phyloP scores from a whole-genome alignment of 2,797 vertebrate genomes.

The Tapera naevia region DNA sequence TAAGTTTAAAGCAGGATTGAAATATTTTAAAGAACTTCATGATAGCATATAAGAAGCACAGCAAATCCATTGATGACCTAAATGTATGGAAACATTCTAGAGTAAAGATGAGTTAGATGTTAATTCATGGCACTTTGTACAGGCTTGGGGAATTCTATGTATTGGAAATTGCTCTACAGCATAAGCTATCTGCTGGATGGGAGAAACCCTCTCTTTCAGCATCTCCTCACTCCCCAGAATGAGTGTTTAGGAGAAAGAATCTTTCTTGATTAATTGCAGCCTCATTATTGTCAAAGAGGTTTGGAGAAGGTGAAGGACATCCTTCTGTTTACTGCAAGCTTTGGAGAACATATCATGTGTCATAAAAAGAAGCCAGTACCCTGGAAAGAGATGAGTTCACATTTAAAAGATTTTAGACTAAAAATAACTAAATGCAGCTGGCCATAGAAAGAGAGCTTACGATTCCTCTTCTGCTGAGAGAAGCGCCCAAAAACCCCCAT shows the following conservation, averaged over 20 bases:
- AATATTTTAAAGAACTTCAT: constrained; percentile 5
- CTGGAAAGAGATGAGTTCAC: not conserved
- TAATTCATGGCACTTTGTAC: not conserved
- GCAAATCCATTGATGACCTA: not conserved
- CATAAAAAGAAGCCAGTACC: not conserved
- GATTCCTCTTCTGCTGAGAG: not conserved
- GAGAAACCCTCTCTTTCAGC: not conserved
- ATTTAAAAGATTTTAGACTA: not conserved
- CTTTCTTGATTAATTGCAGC: not conserved
- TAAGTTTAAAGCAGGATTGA: constrained; percentile 22
- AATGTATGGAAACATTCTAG: not conserved
- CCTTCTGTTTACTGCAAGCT: not conserved
- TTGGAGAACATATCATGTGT: not conserved
- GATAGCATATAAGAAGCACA: not conserved
- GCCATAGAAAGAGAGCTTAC: not conserved
- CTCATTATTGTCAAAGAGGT: not conserved
- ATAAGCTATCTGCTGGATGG: not conserved
- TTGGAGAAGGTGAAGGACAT: not conserved
- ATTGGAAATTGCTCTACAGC: not conserved
- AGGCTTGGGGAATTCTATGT: not conserved
- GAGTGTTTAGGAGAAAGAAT: not conserved
- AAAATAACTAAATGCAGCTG: not conserved
- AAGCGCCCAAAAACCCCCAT: not conserved
- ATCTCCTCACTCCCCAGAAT: not conserved
- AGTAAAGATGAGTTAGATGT: not conserved